Conservation (phyloP, 1,140 invertebrate genomes). For the Leptonema lineaticorne region DNA sequence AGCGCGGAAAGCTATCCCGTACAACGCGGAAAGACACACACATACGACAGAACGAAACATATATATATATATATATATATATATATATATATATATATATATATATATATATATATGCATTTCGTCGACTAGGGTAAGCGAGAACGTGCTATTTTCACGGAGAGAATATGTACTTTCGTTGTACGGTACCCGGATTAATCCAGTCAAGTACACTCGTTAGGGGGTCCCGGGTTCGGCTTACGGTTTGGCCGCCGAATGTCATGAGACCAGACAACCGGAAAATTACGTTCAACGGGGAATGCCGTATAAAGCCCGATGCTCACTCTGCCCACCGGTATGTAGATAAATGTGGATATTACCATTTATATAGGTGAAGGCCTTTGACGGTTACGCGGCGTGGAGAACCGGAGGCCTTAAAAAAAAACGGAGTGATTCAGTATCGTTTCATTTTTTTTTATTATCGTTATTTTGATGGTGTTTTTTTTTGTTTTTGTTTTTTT, state of each 20-base stretch:
- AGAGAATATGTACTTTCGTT: no score
- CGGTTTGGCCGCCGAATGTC: constrained; percentile 40
- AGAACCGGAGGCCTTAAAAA: not conserved
- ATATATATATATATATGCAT: no score
- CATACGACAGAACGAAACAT: not conserved
- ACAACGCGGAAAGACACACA: not conserved
- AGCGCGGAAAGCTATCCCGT: not conserved
- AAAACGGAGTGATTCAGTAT: no score
- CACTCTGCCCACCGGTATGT: constrained; percentile 10
- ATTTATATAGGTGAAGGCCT: constrained; percentile 42
- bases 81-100: no score
- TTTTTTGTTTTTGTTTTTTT: not conserved
- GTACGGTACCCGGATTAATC: constrained; percentile 21
- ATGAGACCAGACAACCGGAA: constrained; percentile 42
- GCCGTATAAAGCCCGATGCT: constrained; percentile 39
- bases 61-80: no score
- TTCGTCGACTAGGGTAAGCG: no score
- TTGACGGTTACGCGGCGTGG: constrained; percentile 4
- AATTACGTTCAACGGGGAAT: constrained; percentile 41
- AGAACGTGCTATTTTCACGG: not conserved
- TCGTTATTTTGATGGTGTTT: not conserved
- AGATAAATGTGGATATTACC: constrained; percentile 42
- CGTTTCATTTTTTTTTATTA: constrained; percentile 9
- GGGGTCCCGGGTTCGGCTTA: constrained; percentile 15
- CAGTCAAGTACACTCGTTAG: constrained; percentile 25